These are phyloP conservation scores for Falco punctatus DNA, from an alignment of 2,113 vertebrate species.

Conservation along the genomic window DNA sequence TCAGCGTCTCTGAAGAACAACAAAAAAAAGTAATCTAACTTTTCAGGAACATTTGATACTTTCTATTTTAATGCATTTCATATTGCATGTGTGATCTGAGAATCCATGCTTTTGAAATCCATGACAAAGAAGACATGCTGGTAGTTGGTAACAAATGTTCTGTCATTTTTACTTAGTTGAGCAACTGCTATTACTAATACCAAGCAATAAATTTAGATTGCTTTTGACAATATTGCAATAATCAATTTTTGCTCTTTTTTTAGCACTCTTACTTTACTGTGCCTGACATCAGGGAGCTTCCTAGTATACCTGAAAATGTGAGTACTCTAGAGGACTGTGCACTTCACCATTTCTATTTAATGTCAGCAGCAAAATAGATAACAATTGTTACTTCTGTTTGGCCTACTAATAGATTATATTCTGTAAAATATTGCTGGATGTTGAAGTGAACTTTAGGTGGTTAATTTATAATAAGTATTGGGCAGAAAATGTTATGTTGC, in stretches of 20 bases:
- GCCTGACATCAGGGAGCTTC: constrained; percentile 91
- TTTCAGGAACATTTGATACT: not conserved
- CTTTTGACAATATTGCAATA: constrained; percentile 4
- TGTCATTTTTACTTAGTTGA: not conserved
- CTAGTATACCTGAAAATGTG: constrained; percentile 97
- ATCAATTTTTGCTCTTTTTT: constrained; percentile 32
- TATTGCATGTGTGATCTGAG: not conserved
- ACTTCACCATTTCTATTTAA: not conserved
- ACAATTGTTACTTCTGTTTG: not conserved
- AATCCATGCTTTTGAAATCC: not conserved
- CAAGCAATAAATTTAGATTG: not conserved
- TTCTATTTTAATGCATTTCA: not conserved
- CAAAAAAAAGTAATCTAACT: not conserved
- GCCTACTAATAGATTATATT: not conserved
- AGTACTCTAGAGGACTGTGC: constrained; percentile 64
- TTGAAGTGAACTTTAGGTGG: not conserved
- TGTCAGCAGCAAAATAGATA: not conserved
- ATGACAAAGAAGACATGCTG: not conserved
- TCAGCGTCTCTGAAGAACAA: not conserved
- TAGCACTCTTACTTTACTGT: constrained; percentile 97
- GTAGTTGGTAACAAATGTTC: not conserved
- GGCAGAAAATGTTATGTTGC: not conserved
- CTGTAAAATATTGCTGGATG: not conserved
- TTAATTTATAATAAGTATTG: not conserved
- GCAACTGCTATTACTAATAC: not conserved